Conservation (phyloP, 2,888 invertebrate genomes). For the Drosophila picticornis region DNA sequence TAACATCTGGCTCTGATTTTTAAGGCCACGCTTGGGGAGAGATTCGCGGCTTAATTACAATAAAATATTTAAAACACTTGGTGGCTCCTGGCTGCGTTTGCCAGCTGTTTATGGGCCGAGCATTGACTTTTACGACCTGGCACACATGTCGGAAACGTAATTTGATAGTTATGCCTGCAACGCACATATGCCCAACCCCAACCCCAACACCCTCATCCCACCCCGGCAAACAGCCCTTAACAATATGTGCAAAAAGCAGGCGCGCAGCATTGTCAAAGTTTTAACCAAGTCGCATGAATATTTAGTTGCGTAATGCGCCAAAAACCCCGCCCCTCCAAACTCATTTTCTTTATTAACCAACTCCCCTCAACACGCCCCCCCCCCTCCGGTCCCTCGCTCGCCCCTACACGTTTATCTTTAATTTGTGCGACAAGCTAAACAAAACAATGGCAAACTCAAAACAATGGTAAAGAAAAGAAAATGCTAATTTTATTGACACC, state of each 20-base stretch:
- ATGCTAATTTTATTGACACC: slow-evolving; percentile 81
- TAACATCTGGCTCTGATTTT: slow-evolving; percentile 50
- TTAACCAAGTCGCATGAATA: slow-evolving; percentile 74
- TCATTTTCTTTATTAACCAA: slow-evolving; percentile 25
- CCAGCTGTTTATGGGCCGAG: slow-evolving; percentile 59
- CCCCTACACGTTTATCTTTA: slow-evolving; percentile 51
- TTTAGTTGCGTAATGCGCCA: slow-evolving; percentile 76
- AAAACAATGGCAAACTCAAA: slow-evolving; percentile 52
- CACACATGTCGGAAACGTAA: slow-evolving; percentile 74
- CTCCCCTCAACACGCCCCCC: neutral
- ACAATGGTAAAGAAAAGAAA: slow-evolving; percentile 68
- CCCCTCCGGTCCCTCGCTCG: neutral
- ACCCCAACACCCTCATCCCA: neutral
- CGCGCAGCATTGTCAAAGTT: slow-evolving; percentile 36
- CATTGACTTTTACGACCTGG: slow-evolving; percentile 55
- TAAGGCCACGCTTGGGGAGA: slow-evolving; percentile 63
- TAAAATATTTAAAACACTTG: slow-evolving; percentile 69
- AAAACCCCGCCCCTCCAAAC: slow-evolving; percentile 14
- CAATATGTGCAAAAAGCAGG: slow-evolving; percentile 17
- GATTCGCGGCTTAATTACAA: slow-evolving; percentile 74
- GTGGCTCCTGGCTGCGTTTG: slow-evolving; percentile 14
- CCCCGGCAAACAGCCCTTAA: neutral
- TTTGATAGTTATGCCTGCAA: slow-evolving; percentile 70
- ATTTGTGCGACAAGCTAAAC: slow-evolving; percentile 73
- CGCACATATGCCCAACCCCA: neutral